These are phyloP conservation scores for Chrysochloris asiatica DNA, from an alignment of 2,113 vertebrate genomes.

Conservation along the genomic window DNA sequence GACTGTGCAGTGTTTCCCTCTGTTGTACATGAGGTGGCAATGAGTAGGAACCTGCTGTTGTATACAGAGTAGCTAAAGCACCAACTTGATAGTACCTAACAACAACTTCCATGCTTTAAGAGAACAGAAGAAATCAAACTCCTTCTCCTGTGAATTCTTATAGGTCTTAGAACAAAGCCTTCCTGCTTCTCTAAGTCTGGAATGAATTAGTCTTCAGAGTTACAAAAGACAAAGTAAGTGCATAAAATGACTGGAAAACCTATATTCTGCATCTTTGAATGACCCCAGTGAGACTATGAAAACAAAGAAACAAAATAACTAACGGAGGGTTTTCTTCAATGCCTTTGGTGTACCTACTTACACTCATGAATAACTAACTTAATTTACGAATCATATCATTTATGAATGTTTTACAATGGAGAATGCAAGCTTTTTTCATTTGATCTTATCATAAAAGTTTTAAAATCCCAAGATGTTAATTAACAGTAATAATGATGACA, in stretches of 20 bases:
- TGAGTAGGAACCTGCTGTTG: neutral
- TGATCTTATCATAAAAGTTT: slow-evolving; percentile 67
- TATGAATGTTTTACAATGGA: slow-evolving; percentile 71
- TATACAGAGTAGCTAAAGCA: no score
- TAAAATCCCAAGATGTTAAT: slow-evolving; percentile 66
- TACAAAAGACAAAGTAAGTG: slow-evolving; percentile 39
- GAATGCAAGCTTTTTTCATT: slow-evolving; percentile 65
- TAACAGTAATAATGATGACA: slow-evolving; percentile 7
- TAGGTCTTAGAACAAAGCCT: slow-evolving; percentile 77
- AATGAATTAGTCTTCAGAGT: slow-evolving; percentile 68
- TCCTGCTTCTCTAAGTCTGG: slow-evolving; percentile 68
- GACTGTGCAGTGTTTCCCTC: no score
- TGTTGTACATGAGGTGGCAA: neutral
- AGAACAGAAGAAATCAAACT: slow-evolving; percentile 63
- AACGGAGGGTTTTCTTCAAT: slow-evolving; percentile 45
- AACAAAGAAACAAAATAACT: neutral
- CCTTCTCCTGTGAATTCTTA: slow-evolving; percentile 63
- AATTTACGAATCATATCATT: slow-evolving; percentile 71
- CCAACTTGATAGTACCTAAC: neutral
- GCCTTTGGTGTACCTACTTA: slow-evolving; percentile 56
- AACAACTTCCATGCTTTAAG: slow-evolving; percentile 77
- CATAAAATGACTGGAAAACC: slow-evolving; percentile 50
- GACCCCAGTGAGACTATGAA: slow-evolving; percentile 28
- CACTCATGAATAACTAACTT: slow-evolving; percentile 68
- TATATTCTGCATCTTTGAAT: slow-evolving; percentile 56